Base-by-base conservation (phyloP, 2,888 invertebrate species). In the Glaucopsyche alexis region DNA sequence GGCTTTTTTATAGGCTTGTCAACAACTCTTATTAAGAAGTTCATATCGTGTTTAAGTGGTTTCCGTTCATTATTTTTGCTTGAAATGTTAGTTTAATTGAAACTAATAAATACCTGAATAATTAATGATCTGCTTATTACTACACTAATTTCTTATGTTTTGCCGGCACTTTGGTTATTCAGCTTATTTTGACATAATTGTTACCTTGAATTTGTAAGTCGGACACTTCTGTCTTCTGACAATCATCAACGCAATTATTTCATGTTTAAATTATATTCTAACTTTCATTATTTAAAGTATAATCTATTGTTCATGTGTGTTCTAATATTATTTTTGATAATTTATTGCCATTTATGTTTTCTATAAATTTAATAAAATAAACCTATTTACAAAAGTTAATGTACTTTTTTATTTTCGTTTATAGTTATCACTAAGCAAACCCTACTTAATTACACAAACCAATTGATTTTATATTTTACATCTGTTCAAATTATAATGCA, bases 91-190 rank as follows among this genome's bases (percentile, higher is more conserved):
- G 40, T 55, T 11, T 14, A 40, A 19, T 11, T 29, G 6, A n/a
- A 65, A 16, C 1, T 47, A 65, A 49, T 49, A 66, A n/a, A 2
- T 47, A 67, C 49, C 7, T 14, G 14, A 29, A 64, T n/a, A 29
- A 64, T n/a, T 38, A 52, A 16, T 11, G 7, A 14, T 8, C 19
- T 9, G 4, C 42, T 38, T 42, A 66, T 52, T 40, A 13, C 1
- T 14, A 16, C 40, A 13, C 14, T 38, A 66, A n/a, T 49, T 66
- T n/a, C 13, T 2, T 40, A 50, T 66, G 19, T 40, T 82, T 78
- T 79, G 80, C 87, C 90, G 91, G 89, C 85, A 77, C 83, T 84
- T 90, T 90, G 89, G 90, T 90, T 90, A 91, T 85, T 72, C 47
- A 16, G 14, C 40, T 40, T 72, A 72, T 72, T 72, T 72, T 72